Base-by-base conservation (phyloP, 2,797 vertebrate genomes). In the Ispidina lecontei region DNA sequence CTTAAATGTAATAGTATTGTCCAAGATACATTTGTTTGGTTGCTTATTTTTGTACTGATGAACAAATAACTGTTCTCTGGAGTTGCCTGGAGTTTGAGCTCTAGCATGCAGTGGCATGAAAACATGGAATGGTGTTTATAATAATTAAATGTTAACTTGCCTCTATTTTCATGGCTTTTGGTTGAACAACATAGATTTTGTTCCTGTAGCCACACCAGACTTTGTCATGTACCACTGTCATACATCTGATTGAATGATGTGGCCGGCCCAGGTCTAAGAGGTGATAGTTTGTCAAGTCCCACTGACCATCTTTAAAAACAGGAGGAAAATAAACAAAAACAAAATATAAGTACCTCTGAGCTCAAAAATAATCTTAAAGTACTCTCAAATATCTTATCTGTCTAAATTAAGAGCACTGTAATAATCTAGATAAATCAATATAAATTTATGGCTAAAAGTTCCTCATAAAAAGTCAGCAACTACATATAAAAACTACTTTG, bases 121-220 rank as follows among this genome's bases (percentile, higher is more conserved):
- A 49, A 68, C 2, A 13, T 14, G 37, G 10, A 67, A 51, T 28
- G 25, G 25, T 26, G 25, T 51, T 51, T 46, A 28, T 15, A 51
- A 25, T 26, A 51, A 51, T 51, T 28, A 49, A 49, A 49, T 49
- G 15, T 51, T 51, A 85, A 93, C 96, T 88, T 96, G 98, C 99
- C 98, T 99, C 99, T 89, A 99, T 99, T 97, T 98, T 99, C 99
- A 99, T 99, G 95, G 99, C 98, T 97, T 99, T 99, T 67, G 99
- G 99, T 63, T 99, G 99, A 81, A 99, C 98, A 95, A 99, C 99
- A 39, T 98, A 99, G 95, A 99, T 99, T 97, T 99, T 99, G 98
- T 99, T 99, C 96, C 98, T 98, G 97, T 98, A 99, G 91, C 99
- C 99, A 83, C 99, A 99, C 99, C 99, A 99, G 95, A 99, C 99